Conservation (phyloP, 2,888 invertebrate genomes). For the Drosophila merina region DNA sequence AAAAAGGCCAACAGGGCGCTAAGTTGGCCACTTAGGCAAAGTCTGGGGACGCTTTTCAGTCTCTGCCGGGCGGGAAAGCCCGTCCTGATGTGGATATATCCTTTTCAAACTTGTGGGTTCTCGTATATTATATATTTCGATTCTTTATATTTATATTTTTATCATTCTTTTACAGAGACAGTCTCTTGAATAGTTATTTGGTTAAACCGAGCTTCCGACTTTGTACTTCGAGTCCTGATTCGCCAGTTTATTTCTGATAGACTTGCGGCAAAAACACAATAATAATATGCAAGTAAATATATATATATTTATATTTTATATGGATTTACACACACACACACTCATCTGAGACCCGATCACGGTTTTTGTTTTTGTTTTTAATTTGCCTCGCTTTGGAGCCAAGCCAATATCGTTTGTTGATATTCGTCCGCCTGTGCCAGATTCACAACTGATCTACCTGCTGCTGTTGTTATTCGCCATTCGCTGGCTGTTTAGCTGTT, state of each 20-base stretch:
- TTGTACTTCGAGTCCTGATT: conserved; percentile 20
- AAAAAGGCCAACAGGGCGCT: conserved; percentile 60
- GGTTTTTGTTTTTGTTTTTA: conserved; percentile 22
- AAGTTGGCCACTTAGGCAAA: conserved; percentile 48
- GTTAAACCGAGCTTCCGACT: conserved; percentile 37
- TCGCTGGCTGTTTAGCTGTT: conserved; percentile 23
- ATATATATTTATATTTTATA: conserved; percentile 5
- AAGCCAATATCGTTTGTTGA: conserved; percentile 71
- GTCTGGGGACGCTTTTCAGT: conserved; percentile 45
- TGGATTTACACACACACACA: conserved; percentile 24
- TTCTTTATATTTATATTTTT: too few relatives aligned
- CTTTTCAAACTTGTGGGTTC: not conserved
- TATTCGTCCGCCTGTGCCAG: conserved; percentile 80
- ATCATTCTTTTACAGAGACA: too few relatives aligned
- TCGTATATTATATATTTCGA: too few relatives aligned
- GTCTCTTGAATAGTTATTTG: too few relatives aligned
- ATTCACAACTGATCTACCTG: conserved; percentile 84
- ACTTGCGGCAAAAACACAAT: conserved; percentile 29
- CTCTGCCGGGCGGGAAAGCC: conserved; percentile 1
- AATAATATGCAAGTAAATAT: conserved; percentile 19
- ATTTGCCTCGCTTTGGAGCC: conserved; percentile 37
- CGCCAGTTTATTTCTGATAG: not conserved
- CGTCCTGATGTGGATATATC: conserved; percentile 12
- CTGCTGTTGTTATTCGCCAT: conserved; percentile 37
- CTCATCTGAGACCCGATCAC: conserved; percentile 27